Conservation (phyloP, 2,888 invertebrate species). For the Agrochola macilenta region DNA sequence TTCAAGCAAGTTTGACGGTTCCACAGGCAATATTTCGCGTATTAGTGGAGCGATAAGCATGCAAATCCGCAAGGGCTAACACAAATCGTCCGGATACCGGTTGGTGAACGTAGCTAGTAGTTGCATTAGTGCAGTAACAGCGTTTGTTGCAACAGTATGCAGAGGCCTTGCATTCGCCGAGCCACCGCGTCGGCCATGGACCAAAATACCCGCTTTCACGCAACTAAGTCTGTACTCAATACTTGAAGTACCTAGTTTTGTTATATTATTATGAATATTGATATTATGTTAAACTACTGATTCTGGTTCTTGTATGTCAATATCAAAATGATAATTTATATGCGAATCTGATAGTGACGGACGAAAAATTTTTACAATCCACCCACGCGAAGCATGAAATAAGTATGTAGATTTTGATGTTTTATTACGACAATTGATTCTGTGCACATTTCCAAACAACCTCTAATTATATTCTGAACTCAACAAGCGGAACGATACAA, state of each 20-base stretch:
- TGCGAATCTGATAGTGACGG: constrained; percentile 35
- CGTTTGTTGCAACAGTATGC: constrained; percentile 86
- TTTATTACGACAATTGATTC: constrained; percentile 53
- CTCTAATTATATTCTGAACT: constrained; percentile 42
- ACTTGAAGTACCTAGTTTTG: constrained; percentile 53
- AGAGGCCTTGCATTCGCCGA: constrained; percentile 89
- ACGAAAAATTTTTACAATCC: constrained; percentile 25
- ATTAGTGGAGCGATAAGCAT: constrained; percentile 70
- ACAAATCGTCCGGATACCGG: constrained; percentile 73
- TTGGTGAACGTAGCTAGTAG: constrained; percentile 77
- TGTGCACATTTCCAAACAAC: constrained; percentile 46
- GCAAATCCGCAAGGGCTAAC: constrained; percentile 71
- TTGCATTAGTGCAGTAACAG: constrained; percentile 82
- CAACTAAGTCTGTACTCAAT: constrained; percentile 68
- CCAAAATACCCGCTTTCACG: constrained; percentile 88
- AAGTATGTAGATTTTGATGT: constrained; percentile 47
- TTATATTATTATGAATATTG: constrained; percentile 56
- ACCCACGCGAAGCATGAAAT: constrained; percentile 41
- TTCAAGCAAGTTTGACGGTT: constrained; percentile 58
- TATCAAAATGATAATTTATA: constrained; percentile 57
- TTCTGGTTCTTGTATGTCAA: constrained; percentile 59
- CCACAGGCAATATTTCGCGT: constrained; percentile 60
- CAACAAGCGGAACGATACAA: constrained; percentile 45
- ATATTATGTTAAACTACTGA: constrained; percentile 50
- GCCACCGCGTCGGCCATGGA: constrained; percentile 85